phyloP scores from a whole-genome alignment of 1,140 invertebrate species.

The Drosophila punjabiensis region DNA sequence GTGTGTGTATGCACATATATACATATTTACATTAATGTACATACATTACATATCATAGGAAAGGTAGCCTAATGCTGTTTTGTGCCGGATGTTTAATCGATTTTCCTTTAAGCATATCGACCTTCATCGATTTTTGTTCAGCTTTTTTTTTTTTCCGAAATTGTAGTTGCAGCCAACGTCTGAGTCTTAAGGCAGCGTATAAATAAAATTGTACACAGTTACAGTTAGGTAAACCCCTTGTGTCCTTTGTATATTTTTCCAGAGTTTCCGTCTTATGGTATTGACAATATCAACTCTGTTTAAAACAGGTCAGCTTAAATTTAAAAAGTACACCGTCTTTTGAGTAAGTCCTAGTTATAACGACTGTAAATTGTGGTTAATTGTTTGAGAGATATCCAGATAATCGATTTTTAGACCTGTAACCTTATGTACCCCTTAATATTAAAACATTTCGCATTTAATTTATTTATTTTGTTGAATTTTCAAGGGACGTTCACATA shows the following conservation, averaged over 20 bases:
- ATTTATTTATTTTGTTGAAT: background rate
- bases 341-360: background rate
- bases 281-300: background rate
- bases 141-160: background rate
- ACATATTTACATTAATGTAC: constrained; percentile 10
- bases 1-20: constrained; percentile 4
- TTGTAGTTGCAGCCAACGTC: background rate
- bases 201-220: background rate
- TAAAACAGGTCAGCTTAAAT: background rate
- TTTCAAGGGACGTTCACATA: background rate
- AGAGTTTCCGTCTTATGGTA: background rate
- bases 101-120: constrained; percentile 24
- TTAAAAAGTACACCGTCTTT: background rate
- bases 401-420: background rate
- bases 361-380: background rate
- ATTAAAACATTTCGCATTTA: background rate
- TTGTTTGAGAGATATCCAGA: background rate
- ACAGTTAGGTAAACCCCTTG: background rate
- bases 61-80: background rate
- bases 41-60: constrained; percentile 4
- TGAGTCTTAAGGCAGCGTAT: background rate
- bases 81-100: constrained; percentile 20
- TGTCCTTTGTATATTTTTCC: background rate
- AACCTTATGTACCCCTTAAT: background rate
- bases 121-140: constrained; percentile 29